These are phyloP conservation scores for Lophius piscatorius DNA, from an alignment of 2,113 vertebrate species.

Conservation along the genomic window DNA sequence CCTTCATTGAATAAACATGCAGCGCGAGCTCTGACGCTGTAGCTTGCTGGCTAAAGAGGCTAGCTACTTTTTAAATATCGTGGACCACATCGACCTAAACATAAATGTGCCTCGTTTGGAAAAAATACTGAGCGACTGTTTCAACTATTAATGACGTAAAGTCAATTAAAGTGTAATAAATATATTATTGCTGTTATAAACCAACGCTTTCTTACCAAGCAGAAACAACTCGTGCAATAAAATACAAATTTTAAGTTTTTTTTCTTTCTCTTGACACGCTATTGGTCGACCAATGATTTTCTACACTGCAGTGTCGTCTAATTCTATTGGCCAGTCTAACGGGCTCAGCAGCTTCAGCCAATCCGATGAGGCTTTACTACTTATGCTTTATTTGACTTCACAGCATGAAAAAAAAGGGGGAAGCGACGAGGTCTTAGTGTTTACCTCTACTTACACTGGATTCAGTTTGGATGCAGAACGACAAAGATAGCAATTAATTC, in stretches of 20 bases:
- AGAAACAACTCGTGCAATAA: slow-evolving; percentile 33
- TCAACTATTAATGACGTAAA: accelerated
- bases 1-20: too few relatives aligned
- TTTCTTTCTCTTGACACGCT: neutral
- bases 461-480: too few relatives aligned
- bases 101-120: neutral
- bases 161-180: neutral
- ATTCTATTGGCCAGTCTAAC: slow-evolving; percentile 57
- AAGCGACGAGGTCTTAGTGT: neutral
- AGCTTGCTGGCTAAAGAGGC: slow-evolving; percentile 6
- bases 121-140: accelerated
- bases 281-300: slow-evolving; percentile 61
- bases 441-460: too few relatives aligned
- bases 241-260: slow-evolving; percentile 73
- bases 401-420: too few relatives aligned
- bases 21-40: neutral
- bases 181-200: too few relatives aligned
- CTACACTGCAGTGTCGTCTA: neutral
- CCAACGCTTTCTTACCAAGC: slow-evolving; percentile 46
- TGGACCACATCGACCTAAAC: neutral
- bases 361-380: slow-evolving; percentile 56
- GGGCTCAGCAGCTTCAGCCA: slow-evolving; percentile 44
- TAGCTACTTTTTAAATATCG: slow-evolving; percentile 17
- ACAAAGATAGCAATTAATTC: neutral
- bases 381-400: slow-evolving; percentile 81